phyloP scores from a whole-genome alignment of 2,888 invertebrate species.

The Apotomis capreana region DNA sequence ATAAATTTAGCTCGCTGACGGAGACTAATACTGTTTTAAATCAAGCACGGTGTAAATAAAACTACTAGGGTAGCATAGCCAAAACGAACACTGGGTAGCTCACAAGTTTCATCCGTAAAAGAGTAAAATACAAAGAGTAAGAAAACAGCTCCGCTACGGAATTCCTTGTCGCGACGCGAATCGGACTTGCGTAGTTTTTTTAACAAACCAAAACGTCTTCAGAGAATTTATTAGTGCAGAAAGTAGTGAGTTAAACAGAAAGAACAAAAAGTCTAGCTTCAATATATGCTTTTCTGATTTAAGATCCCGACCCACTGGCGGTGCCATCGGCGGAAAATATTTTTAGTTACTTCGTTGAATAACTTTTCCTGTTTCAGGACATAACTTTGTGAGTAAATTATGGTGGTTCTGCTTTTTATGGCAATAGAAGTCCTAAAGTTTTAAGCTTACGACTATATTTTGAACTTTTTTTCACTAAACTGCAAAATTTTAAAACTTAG shows the following conservation, averaged over 20 bases:
- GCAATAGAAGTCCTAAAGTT: constrained; percentile 27
- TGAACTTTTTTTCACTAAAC: neutral
- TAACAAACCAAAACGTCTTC: constrained; percentile 68
- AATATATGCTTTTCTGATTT: constrained; percentile 58
- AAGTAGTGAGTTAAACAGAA: constrained; percentile 54
- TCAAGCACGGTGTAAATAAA: constrained; percentile 25
- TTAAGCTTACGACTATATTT: constrained; percentile 17
- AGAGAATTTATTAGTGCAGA: constrained; percentile 74
- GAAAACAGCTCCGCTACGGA: constrained; percentile 31
- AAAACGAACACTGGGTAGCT: constrained; percentile 28
- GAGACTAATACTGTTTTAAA: neutral
- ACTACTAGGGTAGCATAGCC: constrained; percentile 21
- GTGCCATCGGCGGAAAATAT: constrained; percentile 42
- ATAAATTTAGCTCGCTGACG: constrained; percentile 12
- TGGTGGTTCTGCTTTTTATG: constrained; percentile 38
- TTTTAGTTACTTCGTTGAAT: constrained; percentile 43
- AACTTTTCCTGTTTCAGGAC: constrained; percentile 45
- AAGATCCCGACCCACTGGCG: constrained; percentile 25
- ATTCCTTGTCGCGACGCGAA: constrained; percentile 38
- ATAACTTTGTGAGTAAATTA: constrained; percentile 40
- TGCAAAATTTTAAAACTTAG: constrained; percentile 7
- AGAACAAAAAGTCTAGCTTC: constrained; percentile 56
- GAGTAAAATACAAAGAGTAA: constrained; percentile 34
- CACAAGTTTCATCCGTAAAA: constrained; percentile 35
- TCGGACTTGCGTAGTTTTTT: constrained; percentile 39